Evolutionary conservation across 2,113 vertebrate genomes (phyloP).

Genomic region (Chlamydotis undulata): DNA sequence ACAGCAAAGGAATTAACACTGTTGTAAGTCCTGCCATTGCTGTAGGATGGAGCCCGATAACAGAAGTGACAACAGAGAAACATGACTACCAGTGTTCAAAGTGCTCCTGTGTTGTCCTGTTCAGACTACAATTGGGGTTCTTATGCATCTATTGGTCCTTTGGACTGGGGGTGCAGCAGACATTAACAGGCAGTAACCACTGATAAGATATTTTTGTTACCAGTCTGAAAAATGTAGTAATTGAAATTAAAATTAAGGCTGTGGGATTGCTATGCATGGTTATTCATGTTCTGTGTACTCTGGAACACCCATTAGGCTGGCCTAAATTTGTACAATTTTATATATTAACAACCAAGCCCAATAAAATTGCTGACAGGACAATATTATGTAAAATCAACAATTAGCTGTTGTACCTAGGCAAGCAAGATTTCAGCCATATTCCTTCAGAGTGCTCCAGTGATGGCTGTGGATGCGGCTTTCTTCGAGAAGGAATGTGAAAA

Average conservation of each 20-base stretch:
- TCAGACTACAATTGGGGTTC: background rate
- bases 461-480: background rate
- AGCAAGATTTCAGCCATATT: background rate
- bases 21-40: background rate
- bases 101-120: background rate
- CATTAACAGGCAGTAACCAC: background rate
- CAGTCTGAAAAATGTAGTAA: background rate
- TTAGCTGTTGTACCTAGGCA: background rate
- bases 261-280: background rate
- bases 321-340: background rate
- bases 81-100: background rate
- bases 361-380: background rate
- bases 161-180: background rate
- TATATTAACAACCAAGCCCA: background rate
- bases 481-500: background rate
- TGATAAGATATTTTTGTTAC: background rate
- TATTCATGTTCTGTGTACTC: background rate
- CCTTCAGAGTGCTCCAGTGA: background rate
- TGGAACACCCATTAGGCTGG: background rate
- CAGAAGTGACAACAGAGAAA: background rate
- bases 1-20: background rate
- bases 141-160: accelerated
- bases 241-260: background rate
- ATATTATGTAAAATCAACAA: background rate
- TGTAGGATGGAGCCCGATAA: background rate